phyloP scores from a whole-genome alignment of 2,888 invertebrate genomes.

The Athalia circularis region DNA sequence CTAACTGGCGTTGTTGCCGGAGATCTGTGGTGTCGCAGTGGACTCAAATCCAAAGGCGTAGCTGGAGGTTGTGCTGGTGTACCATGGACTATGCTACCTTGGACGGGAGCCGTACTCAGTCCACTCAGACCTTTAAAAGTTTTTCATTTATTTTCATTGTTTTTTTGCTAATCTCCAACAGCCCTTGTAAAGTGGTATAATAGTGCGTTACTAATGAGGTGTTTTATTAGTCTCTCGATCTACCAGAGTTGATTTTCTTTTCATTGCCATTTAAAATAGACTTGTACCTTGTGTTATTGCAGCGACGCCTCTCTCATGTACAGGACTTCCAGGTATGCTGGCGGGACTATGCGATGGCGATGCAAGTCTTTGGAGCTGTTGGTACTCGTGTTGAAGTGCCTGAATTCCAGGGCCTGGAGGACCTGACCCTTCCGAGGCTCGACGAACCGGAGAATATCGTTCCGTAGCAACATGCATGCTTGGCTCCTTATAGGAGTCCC shows the following conservation, averaged over 20 bases:
- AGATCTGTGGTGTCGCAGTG: slow-evolving; percentile 70
- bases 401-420: slow-evolving; percentile 78
- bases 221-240: background rate
- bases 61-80: slow-evolving; percentile 80
- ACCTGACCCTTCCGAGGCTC: slow-evolving; percentile 89
- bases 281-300: slow-evolving; percentile 77
- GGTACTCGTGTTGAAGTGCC: slow-evolving; percentile 86
- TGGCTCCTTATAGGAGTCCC: slow-evolving; percentile 79
- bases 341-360: slow-evolving; percentile 73
- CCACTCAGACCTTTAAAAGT: slow-evolving; percentile 80
- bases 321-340: slow-evolving; percentile 72
- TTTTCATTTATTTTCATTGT: too few species aligned
- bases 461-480: slow-evolving; percentile 77
- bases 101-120: slow-evolving; percentile 80
- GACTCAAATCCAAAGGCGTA: slow-evolving; percentile 77
- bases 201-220: background rate
- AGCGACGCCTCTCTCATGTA: slow-evolving; percentile 74
- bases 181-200: too few species aligned
- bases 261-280: background rate
- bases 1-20: slow-evolving; percentile 74
- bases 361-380: slow-evolving; percentile 82
- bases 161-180: too few species aligned
- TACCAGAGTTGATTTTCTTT: background rate
- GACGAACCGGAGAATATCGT: slow-evolving; percentile 92
- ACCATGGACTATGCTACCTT: slow-evolving; percentile 84